Conservation (phyloP, 1,140 invertebrate species). For the Aphaenogaster floridana region DNA sequence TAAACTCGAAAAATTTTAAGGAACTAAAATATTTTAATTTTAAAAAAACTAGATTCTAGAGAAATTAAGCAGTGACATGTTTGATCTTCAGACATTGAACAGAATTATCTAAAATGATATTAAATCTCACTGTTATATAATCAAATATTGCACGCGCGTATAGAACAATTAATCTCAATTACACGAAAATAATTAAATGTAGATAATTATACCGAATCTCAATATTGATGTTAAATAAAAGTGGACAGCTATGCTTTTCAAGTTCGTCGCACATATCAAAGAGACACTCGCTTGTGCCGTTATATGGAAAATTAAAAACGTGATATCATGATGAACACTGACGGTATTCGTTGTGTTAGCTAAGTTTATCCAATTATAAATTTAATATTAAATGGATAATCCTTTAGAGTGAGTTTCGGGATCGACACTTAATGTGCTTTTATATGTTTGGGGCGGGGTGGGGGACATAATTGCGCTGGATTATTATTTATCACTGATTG, state of each 20-base stretch:
- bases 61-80: neutral
- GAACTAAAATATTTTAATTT: neutral
- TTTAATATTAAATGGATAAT: slow-evolving; percentile 10
- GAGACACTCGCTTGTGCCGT: slow-evolving; percentile 51
- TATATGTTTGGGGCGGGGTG: neutral
- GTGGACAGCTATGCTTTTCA: neutral
- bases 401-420: neutral
- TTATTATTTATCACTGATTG: neutral
- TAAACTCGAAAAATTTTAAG: slow-evolving; percentile 3
- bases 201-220: neutral
- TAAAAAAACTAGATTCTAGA: neutral
- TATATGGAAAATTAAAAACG: slow-evolving; percentile 1
- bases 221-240: neutral
- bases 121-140: neutral
- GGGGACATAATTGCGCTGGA: neutral
- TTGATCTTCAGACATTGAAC: neutral
- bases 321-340: neutral
- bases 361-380: slow-evolving; percentile 32
- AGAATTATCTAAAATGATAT: neutral
- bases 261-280: slow-evolving; percentile 19
- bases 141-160: neutral
- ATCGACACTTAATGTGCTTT: slow-evolving; percentile 43
- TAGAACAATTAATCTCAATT: neutral
- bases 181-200: neutral
- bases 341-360: slow-evolving; percentile 37